A percentile compares a stretch with the other conserved stretches of the same genome.
Conservation (phyloP, 2,797 vertebrate species). For the Semaprochilodus insignis region DNA sequence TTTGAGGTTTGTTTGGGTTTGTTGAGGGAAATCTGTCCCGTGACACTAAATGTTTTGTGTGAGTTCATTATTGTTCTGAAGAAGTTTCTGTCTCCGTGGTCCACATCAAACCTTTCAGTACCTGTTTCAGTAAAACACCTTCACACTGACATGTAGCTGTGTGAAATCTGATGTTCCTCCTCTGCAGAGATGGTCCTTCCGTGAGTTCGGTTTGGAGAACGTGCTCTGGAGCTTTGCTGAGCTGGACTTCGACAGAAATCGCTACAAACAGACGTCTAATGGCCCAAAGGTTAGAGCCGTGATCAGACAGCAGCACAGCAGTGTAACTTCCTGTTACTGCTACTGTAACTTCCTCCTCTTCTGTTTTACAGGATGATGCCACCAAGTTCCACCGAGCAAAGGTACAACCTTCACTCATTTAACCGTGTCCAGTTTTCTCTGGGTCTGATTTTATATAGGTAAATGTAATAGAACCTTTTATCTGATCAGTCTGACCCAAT, state of each 20-base stretch:
- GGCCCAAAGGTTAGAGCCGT: conserved; percentile 28
- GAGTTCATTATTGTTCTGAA: too few relatives aligned
- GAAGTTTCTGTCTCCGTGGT: too few relatives aligned
- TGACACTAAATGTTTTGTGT: too few relatives aligned
- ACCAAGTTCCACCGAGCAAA: conserved; percentile 6
- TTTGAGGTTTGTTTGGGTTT: too few relatives aligned
- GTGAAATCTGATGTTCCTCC: neutral
- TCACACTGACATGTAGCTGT: too few relatives aligned
- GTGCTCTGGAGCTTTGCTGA: conserved; percentile 8
- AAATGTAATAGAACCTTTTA: too few relatives aligned
- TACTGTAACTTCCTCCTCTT: neutral
- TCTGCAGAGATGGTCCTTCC: conserved; percentile 29
- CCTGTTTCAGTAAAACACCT: too few relatives aligned
- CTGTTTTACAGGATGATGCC: conserved; percentile 36
- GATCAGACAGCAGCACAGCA: neutral
- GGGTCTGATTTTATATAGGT: too few relatives aligned
- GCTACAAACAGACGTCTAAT: conserved; percentile 21
- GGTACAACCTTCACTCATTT: neutral
- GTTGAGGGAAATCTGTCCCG: too few relatives aligned
- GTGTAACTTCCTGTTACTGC: neutral
- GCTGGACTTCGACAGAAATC: conserved; percentile 28
- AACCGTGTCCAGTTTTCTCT: too few relatives aligned
- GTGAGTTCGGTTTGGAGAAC: conserved; percentile 21
- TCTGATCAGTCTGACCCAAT: too few relatives aligned
- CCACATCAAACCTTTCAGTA: too few relatives aligned